Evolutionary conservation across 2,888 invertebrate species (phyloP).

Genomic region (Trisateles emortualis): DNA sequence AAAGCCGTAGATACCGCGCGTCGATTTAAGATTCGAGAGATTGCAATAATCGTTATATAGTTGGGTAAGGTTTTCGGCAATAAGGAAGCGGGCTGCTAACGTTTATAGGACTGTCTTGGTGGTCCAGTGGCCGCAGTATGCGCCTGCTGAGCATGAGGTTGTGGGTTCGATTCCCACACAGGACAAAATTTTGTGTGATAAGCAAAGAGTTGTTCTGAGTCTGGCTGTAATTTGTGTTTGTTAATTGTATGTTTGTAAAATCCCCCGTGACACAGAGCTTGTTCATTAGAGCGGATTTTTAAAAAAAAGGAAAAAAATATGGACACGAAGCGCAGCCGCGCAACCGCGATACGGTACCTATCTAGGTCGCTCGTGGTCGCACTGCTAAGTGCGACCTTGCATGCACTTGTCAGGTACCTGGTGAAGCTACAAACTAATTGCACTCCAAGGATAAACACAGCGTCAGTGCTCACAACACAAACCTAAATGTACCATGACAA

Average conservation of each 20-base stretch:
- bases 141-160: too few species aligned
- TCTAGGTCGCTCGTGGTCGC: background rate
- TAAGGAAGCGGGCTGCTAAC: background rate
- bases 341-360: background rate
- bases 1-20: too few species aligned
- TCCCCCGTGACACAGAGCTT: too few species aligned
- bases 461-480: background rate
- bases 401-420: background rate
- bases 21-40: too few species aligned
- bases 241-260: too few species aligned
- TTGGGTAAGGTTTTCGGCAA: background rate
- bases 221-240: too few species aligned
- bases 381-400: background rate
- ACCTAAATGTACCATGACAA: background rate
- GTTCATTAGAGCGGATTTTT: too few species aligned
- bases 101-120: background rate
- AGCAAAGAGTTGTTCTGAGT: too few species aligned
- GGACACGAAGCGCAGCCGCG: background rate
- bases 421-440: background rate
- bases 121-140: too few species aligned
- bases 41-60: background rate
- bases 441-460: background rate
- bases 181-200: too few species aligned
- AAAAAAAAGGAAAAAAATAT: too few species aligned
- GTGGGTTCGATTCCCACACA: too few species aligned